A percentile compares a stretch with the other conserved stretches of the same genome.
phyloP scores from a whole-genome alignment of 2,888 invertebrate genomes.

The Leucoptera coffeella region DNA sequence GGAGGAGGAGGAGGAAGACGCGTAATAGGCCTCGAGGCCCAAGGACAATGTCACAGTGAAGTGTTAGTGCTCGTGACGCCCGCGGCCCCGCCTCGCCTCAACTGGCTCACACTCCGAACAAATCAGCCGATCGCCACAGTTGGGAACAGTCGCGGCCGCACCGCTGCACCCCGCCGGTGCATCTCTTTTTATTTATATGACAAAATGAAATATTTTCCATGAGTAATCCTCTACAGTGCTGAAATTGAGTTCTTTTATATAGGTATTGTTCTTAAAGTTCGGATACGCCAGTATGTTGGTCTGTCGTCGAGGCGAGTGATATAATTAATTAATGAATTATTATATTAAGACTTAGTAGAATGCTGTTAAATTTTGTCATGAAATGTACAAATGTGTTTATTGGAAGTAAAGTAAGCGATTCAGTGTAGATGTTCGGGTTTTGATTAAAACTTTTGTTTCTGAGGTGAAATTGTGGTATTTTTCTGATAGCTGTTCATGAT shows the following conservation, averaged over 20 bases:
- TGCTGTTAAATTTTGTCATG: slow-evolving; percentile 50
- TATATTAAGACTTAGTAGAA: slow-evolving; percentile 42
- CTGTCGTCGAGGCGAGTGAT: slow-evolving; percentile 20
- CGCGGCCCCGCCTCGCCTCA: slow-evolving; percentile 45
- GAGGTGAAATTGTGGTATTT: slow-evolving; percentile 50
- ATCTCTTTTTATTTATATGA: slow-evolving; percentile 45
- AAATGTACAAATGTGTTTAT: slow-evolving; percentile 52
- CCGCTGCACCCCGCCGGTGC: slow-evolving; percentile 48
- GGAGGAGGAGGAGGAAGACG: slow-evolving; percentile 48
- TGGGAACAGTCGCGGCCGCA: slow-evolving; percentile 44
- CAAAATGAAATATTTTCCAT: slow-evolving; percentile 35
- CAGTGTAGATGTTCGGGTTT: slow-evolving; percentile 45
- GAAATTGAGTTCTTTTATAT: too few species aligned
- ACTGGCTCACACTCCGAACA: slow-evolving; percentile 14
- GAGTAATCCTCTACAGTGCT: slow-evolving; percentile 23
- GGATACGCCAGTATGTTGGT: slow-evolving; percentile 35
- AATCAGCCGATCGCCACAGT: slow-evolving; percentile 13
- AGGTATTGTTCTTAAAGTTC: slow-evolving; percentile 19
- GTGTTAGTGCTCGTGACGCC: slow-evolving; percentile 49
- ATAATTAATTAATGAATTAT: slow-evolving; percentile 20
- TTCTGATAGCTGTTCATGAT: slow-evolving; percentile 27
- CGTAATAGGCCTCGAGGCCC: slow-evolving; percentile 48
- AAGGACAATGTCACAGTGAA: slow-evolving; percentile 55
- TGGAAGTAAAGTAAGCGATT: slow-evolving; percentile 44
- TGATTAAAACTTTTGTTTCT: slow-evolving; percentile 32